Percentiles rank a stretch among this genome's conserved stretches.
Evolutionary conservation across 1,140 invertebrate species (phyloP).

Genomic region (Centruroides vittatus): DNA sequence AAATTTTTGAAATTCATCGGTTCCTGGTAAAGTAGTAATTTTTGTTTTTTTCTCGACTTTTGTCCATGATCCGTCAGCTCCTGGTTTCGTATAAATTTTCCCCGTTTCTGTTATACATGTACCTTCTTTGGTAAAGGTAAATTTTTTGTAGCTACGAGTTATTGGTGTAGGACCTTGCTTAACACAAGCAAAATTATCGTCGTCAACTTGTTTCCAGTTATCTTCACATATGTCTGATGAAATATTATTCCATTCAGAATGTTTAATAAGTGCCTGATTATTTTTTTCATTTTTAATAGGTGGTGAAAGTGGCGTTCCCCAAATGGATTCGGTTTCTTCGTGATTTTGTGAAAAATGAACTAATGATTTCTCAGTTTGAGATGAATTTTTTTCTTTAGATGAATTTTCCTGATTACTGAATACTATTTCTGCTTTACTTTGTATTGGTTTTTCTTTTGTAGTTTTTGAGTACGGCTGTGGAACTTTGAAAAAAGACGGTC

Average conservation of each 20-base stretch:
- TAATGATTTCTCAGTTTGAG: neutral
- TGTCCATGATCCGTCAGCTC: conserved; percentile 18
- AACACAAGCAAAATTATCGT: conserved; percentile 9
- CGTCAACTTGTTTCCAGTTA: conserved; percentile 13
- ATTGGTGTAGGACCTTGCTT: conserved; percentile 16
- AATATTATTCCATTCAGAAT: conserved; percentile 7
- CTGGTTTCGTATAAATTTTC: conserved; percentile 20
- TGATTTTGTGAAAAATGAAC: neutral
- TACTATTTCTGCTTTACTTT: conserved; percentile 15
- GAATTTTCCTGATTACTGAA: conserved; percentile 7
- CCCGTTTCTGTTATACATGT: conserved; percentile 22
- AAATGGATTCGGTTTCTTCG: neutral
- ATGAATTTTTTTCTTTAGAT: neutral
- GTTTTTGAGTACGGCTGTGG: conserved; percentile 15
- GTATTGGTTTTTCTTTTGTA: neutral
- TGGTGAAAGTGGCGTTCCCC: conserved; percentile 1
- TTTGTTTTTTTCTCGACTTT: conserved; percentile 22
- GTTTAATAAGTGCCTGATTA: neutral
- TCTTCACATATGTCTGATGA: conserved; percentile 12
- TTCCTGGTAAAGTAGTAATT: conserved; percentile 14
- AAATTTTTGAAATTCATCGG: conserved; percentile 12
- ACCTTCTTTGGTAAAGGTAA: conserved; percentile 23
- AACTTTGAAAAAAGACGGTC: conserved; percentile 12
- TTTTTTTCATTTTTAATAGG: neutral
- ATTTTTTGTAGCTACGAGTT: conserved; percentile 21